Evolutionary conservation across 2,888 invertebrate genomes (phyloP).

Genomic region (Tenthredo mesomela): DNA sequence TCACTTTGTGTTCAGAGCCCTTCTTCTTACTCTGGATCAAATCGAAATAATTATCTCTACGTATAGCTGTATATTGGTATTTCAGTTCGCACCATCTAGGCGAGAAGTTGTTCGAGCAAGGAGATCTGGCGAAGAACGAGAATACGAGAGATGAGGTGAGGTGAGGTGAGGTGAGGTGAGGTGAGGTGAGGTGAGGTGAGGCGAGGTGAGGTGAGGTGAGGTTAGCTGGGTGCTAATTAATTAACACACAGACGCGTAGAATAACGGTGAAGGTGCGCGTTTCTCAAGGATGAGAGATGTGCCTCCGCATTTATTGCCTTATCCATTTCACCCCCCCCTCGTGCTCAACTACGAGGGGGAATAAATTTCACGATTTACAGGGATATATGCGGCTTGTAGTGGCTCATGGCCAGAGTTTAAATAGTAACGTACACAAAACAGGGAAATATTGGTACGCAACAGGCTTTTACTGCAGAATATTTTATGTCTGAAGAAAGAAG

Average conservation of each 20-base stretch:
- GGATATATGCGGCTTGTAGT: neutral
- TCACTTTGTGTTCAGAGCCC: neutral
- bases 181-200: neutral
- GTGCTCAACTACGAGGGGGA: neutral
- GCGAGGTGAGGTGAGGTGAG: neutral
- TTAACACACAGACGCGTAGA: constrained; percentile 26
- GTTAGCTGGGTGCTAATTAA: constrained; percentile 26
- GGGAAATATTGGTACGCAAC: constrained; percentile 9
- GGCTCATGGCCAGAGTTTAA: constrained; percentile 29
- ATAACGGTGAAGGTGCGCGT: neutral
- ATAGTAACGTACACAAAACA: constrained; percentile 1
- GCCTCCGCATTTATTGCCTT: constrained; percentile 25
- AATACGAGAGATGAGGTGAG: neutral
- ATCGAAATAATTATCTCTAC: neutral
- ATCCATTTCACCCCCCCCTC: neutral
- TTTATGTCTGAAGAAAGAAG: neutral
- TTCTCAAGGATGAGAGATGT: constrained; percentile 7
- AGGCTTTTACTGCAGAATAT: neutral
- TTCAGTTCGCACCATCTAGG: neutral
- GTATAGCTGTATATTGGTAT: neutral
- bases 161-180: neutral
- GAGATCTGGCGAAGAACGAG: neutral
- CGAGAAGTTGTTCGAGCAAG: neutral
- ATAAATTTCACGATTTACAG: constrained; percentile 21
- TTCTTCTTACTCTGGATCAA: neutral